Evolutionary conservation across 2,888 invertebrate genomes (phyloP), one percentile per base, ranked within the genome.

Genomic region (Trisateles emortualis): DNA sequence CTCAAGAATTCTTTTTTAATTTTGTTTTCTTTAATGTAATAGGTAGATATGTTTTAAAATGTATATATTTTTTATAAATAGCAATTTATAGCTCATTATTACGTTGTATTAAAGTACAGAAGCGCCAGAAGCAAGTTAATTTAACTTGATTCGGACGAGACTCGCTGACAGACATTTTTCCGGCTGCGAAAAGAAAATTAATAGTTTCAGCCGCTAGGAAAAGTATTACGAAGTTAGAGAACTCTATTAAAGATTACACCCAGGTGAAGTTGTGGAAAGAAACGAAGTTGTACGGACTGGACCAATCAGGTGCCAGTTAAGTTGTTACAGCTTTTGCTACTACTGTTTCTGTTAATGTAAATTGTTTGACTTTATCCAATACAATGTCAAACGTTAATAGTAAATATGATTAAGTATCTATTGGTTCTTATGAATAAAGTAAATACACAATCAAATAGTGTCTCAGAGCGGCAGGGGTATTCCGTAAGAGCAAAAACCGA

Each of bases 241-340:
- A 85, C 81, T 84, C 76, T 81, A 83, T 83, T 84, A 83, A 81
- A 81, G 77, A 79, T 78, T 76, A 79, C 74, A 76, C 62, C 63
- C 62, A 68, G 69, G 69, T 58, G 64, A 57, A 69, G 72, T 71
- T 64, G 59, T 54, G 58, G 46, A 60, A 65, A 68, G 64, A 62
- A 70, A 65, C 50, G 40, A 56, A 72, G 55, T 72, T 73, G 61
- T 48, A 40, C 49, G 35, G 35, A 63, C 51, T 59, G 63, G 55
- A 56, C 64, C 67, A 69, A 77, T 81, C 74, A 65, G 62, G 30
- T 29, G 38, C 26, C 30, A 26, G 52, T 57, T 56, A 58, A 58
- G 52, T 50, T 64, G 53, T 52, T 54, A 59, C 35, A 44, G 39
- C 22, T 56, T 49, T 38, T 36, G 51, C 39, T 10, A 39, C 16